Conservation (phyloP, 2,888 invertebrate species). For the Drosophila parthenogenetica region DNA sequence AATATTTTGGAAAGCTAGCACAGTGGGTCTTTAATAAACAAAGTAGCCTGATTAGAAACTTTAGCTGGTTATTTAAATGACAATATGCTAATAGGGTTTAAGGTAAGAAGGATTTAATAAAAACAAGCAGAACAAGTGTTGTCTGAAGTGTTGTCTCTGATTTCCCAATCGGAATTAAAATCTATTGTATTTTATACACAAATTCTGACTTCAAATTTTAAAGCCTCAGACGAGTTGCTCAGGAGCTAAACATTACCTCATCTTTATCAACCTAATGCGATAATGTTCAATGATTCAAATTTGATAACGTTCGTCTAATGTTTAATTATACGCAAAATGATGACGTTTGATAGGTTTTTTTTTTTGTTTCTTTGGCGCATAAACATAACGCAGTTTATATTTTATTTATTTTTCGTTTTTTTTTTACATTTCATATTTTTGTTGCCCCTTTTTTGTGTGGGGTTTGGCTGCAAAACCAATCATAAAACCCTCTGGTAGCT, state of each 20-base stretch:
- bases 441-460: conserved; percentile 53
- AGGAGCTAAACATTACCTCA: background rate
- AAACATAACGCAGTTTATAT: conserved; percentile 79
- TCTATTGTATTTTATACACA: too few relatives aligned
- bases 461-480: conserved; percentile 63
- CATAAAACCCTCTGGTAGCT: conserved; percentile 66
- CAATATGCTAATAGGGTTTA: background rate
- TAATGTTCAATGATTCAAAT: conserved; percentile 35
- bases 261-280: conserved; percentile 14
- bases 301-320: conserved; percentile 68
- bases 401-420: conserved; percentile 69
- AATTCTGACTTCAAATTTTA: too few relatives aligned
- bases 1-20: conserved; percentile 16
- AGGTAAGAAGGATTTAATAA: background rate
- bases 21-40: conserved; percentile 14
- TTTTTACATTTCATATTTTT: conserved; percentile 8
- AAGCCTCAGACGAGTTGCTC: background rate
- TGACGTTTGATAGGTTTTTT: conserved; percentile 61
- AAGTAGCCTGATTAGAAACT: conserved; percentile 4
- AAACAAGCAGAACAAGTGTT: too few relatives aligned
- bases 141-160: too few relatives aligned
- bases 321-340: conserved; percentile 70
- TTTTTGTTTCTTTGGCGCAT: conserved; percentile 58
- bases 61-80: background rate
- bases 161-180: too few relatives aligned